A percentile compares a stretch with the other conserved stretches of the same genome.
Conservation (phyloP, 2,113 vertebrate genomes). For the Hydropotes inermis region DNA sequence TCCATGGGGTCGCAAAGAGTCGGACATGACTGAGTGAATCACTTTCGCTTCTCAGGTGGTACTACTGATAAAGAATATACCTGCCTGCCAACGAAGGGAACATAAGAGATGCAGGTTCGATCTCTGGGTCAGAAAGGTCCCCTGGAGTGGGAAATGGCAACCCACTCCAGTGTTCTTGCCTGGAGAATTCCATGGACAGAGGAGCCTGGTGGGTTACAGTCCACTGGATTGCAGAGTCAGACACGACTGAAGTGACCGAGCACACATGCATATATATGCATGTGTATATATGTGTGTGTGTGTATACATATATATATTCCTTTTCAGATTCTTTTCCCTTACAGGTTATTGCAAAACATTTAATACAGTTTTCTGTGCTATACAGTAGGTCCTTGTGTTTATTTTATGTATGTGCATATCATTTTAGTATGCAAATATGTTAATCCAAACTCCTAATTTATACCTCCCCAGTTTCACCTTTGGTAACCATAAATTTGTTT, state of each 20-base stretch:
- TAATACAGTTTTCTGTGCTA: not conserved
- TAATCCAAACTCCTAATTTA: not conserved
- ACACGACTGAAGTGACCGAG: not conserved
- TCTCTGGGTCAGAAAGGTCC: not conserved
- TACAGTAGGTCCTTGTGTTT: not conserved
- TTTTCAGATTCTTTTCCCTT: not conserved
- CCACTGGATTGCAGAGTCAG: fast-evolving
- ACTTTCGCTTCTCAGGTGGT: not conserved
- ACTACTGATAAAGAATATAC: not conserved
- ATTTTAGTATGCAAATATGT: not conserved
- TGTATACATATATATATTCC: not conserved
- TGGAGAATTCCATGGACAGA: not conserved
- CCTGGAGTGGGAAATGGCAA: not conserved
- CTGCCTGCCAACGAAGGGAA: not conserved
- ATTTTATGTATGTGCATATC: not conserved
- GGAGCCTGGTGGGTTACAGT: not conserved
- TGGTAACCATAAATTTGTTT: not conserved
- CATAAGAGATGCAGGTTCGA: not conserved
- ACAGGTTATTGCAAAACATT: not conserved
- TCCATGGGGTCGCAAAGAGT: not conserved
- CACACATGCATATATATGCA: too few relatives aligned
- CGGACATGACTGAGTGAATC: not conserved
- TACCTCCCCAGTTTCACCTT: not conserved
- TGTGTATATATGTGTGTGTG: too few relatives aligned
- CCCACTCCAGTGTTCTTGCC: not conserved